Percentiles rank a stretch among this genome's conserved stretches.
Conservation (phyloP, 2,888 invertebrate species). For the Fragum fragum region DNA sequence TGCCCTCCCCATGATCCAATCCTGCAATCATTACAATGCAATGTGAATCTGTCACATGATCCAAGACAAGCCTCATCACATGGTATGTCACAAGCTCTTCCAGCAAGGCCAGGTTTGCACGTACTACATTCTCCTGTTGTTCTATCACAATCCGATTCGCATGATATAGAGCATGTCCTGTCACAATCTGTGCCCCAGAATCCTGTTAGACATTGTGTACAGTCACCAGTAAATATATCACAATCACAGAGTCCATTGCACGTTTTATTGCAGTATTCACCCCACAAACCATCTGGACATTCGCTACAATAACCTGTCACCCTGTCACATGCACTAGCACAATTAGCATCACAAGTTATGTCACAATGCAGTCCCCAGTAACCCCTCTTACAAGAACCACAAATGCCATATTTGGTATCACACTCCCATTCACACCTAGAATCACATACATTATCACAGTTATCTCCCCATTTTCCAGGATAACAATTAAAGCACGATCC, state of each 20-base stretch:
- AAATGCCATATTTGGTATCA: constrained; percentile 33
- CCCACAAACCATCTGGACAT: constrained; percentile 36
- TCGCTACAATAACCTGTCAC: constrained; percentile 32
- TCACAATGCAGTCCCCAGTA: constrained; percentile 41
- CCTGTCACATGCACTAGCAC: constrained; percentile 26
- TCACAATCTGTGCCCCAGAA: constrained; percentile 40
- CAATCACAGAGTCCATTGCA: constrained; percentile 34
- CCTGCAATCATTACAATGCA: constrained; percentile 28
- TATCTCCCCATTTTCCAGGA: constrained; percentile 20
- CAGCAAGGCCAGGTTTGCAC: constrained; percentile 10
- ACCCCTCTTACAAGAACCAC: constrained; percentile 23
- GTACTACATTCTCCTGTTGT: background rate
- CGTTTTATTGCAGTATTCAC: constrained; percentile 28
- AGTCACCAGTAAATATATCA: constrained; percentile 35
- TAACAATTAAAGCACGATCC: constrained; percentile 37
- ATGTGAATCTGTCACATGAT: constrained; percentile 30
- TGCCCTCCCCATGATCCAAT: constrained; percentile 33
- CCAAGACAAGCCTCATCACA: constrained; percentile 5
- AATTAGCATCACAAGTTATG: constrained; percentile 18
- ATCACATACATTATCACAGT: constrained; percentile 7
- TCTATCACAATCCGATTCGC: constrained; percentile 1
- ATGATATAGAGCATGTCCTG: background rate
- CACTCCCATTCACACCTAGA: constrained; percentile 23
- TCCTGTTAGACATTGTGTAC: constrained; percentile 27
- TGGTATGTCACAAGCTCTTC: background rate